phyloP scores from a whole-genome alignment of 2,888 invertebrate genomes.

The Antheraea yamamai region DNA sequence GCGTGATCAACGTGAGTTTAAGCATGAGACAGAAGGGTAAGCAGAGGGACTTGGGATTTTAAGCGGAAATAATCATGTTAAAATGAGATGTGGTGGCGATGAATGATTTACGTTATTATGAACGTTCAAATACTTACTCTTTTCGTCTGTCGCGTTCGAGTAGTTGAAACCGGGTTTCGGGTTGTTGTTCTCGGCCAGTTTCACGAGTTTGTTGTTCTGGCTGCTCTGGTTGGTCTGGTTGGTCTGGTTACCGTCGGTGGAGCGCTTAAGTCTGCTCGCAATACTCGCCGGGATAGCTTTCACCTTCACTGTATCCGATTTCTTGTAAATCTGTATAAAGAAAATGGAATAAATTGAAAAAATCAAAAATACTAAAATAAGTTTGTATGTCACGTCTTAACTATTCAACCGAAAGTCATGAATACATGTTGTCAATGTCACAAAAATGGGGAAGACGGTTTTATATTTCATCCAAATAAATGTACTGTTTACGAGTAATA shows the following conservation, averaged over 20 bases:
- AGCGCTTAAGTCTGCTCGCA: constrained; percentile 49
- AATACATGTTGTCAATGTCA: too few relatives aligned
- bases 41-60: constrained; percentile 26
- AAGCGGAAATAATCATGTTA: constrained; percentile 12
- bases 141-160: constrained; percentile 56
- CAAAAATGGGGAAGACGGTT: too few relatives aligned
- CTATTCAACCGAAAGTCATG: neutral
- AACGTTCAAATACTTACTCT: constrained; percentile 38
- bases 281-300: constrained; percentile 29
- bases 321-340: constrained; percentile 62
- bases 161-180: constrained; percentile 52
- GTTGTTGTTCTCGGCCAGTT: constrained; percentile 52
- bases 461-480: too few relatives aligned
- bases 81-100: neutral
- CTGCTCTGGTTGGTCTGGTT: constrained; percentile 53
- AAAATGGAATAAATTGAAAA: neutral
- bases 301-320: constrained; percentile 41
- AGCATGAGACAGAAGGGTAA: constrained; percentile 43
- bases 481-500: too few relatives aligned
- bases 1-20: constrained; percentile 46
- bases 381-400: neutral
- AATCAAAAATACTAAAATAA: neutral
- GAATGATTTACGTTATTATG: neutral
- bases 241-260: constrained; percentile 52
- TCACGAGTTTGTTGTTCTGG: constrained; percentile 66